A percentile compares a stretch with the other conserved stretches of the same genome.
Evolutionary conservation across 2,113 vertebrate genomes (phyloP).

Genomic region (Piaya cayana): DNA sequence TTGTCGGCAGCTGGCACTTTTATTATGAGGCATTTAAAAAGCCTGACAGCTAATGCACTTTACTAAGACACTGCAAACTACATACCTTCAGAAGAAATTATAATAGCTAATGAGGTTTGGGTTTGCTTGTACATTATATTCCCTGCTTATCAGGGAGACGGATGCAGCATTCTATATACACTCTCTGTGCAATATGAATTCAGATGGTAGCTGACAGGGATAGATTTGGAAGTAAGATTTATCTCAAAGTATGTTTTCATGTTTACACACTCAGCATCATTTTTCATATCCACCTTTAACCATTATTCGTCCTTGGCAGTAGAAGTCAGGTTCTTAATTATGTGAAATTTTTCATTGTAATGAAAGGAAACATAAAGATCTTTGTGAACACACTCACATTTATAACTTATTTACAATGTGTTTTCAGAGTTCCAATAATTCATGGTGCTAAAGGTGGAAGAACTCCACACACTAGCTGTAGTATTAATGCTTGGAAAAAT

Average conservation of each 20-base stretch:
- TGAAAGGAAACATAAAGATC: constrained; percentile 45
- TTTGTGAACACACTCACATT: constrained; percentile 9
- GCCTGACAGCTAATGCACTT: constrained; percentile 1
- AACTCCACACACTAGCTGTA: not conserved
- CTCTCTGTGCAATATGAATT: not conserved
- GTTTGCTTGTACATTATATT: not conserved
- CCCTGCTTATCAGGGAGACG: not conserved
- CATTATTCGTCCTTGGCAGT: constrained; percentile 19
- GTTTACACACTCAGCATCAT: constrained; percentile 19
- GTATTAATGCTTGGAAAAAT: constrained; percentile 32
- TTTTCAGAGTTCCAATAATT: constrained; percentile 43
- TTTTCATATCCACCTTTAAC: constrained; percentile 36
- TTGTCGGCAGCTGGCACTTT: not conserved
- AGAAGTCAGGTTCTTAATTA: constrained; percentile 33
- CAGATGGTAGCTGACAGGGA: constrained; percentile 14
- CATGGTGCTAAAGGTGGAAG: constrained; percentile 20
- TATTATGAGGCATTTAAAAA: constrained; percentile 1
- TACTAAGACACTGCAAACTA: not conserved
- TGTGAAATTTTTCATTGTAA: constrained; percentile 31
- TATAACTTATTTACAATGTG: constrained; percentile 12
- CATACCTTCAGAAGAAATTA: not conserved
- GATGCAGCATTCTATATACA: not conserved
- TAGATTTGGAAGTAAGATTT: constrained; percentile 46
- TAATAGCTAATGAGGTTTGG: constrained; percentile 38
- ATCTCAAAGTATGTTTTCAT: constrained; percentile 16